A percentile compares a stretch with the other conserved stretches of the same genome.
phyloP scores from a whole-genome alignment of 2,113 vertebrate species.

The Odocoileus hemionus region DNA sequence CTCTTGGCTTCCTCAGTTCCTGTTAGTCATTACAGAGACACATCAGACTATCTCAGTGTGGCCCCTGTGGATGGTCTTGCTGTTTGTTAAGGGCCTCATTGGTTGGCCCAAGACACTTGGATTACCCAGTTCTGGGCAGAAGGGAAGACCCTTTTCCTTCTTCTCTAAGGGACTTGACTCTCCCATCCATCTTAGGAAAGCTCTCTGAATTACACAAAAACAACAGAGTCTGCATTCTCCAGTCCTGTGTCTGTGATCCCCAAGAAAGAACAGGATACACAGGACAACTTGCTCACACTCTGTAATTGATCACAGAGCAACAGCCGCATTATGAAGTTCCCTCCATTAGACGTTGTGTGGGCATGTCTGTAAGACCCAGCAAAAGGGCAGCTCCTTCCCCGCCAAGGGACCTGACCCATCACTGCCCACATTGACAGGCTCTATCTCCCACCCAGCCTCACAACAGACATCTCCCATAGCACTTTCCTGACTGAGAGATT shows the following conservation, averaged over 20 bases:
- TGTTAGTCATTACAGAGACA: not conserved
- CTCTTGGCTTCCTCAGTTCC: not conserved
- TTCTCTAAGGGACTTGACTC: not conserved
- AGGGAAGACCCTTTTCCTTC: not conserved
- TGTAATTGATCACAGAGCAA: not conserved
- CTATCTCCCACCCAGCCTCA: not conserved
- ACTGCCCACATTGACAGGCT: not conserved
- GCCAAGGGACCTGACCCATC: not conserved
- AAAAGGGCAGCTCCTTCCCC: not conserved
- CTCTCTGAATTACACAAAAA: not conserved
- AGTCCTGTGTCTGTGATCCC: not conserved
- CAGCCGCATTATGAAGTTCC: too few species aligned
- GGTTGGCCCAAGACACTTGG: not conserved
- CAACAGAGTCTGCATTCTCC: not conserved
- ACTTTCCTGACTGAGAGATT: not conserved
- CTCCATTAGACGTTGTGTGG: not conserved
- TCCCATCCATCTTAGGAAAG: not conserved
- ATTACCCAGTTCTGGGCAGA: not conserved
- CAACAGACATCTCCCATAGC: fast-evolving
- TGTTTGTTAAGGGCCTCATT: not conserved
- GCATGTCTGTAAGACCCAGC: not conserved
- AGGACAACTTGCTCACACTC: not conserved
- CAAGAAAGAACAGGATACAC: not conserved
- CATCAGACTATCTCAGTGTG: not conserved
- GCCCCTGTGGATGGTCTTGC: too few species aligned